Evolutionary conservation across 2,113 vertebrate species (phyloP).

Genomic region (Ursus arctos): DNA sequence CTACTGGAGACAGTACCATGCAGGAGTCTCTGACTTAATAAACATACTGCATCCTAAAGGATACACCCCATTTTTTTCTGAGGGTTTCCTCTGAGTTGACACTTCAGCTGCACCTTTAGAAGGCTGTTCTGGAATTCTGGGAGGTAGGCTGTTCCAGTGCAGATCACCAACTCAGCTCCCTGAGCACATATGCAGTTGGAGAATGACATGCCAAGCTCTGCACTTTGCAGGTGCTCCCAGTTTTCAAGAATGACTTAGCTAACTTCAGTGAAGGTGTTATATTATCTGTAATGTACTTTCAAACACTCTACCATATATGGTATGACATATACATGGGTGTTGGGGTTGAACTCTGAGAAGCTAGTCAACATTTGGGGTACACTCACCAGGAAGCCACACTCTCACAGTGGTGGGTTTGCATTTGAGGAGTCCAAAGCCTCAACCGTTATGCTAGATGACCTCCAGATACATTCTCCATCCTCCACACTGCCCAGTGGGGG

Average conservation of each 20-base stretch:
- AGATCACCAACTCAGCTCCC: neutral
- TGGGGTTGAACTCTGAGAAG: neutral
- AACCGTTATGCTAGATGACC: accelerated
- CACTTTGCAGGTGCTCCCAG: neutral
- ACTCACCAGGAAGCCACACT: neutral
- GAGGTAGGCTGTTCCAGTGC: neutral
- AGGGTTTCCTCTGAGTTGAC: neutral
- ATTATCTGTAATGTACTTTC: neutral
- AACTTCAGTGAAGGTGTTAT: neutral
- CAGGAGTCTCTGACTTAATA: neutral
- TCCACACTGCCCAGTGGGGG: neutral
- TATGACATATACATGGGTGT: too few relatives aligned
- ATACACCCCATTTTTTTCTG: neutral
- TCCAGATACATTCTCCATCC: neutral
- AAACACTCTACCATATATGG: neutral
- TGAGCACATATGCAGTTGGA: neutral
- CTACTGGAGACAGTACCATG: neutral
- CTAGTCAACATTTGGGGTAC: neutral
- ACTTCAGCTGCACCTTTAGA: neutral
- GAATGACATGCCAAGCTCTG: neutral
- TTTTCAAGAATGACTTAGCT: neutral
- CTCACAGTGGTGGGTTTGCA: neutral
- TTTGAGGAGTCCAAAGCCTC: neutral
- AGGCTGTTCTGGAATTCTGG: neutral
- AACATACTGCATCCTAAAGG: neutral